A percentile compares a stretch with the other conserved stretches of the same genome.
phyloP scores from a whole-genome alignment of 2,113 vertebrate species.

The Tyrannus savana region DNA sequence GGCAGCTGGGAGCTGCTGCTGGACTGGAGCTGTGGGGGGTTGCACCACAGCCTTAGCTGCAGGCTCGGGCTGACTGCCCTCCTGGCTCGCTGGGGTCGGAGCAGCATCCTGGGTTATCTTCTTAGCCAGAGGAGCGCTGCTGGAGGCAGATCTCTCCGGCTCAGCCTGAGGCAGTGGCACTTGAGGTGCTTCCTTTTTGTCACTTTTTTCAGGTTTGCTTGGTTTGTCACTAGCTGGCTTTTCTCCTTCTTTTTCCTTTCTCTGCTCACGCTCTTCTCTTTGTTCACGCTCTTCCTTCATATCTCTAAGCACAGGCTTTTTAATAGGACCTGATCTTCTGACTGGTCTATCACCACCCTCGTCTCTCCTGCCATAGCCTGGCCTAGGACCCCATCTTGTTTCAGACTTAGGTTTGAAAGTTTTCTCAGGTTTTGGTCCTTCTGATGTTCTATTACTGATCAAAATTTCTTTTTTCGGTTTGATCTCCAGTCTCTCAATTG shows the following conservation, averaged over 20 bases:
- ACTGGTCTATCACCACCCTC: slow-evolving; percentile 88
- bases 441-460: slow-evolving; percentile 68
- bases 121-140: slow-evolving; percentile 11
- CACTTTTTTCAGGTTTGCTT: slow-evolving; percentile 77
- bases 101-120: slow-evolving; percentile 61
- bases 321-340: slow-evolving; percentile 95
- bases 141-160: slow-evolving; percentile 48
- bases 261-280: slow-evolving; percentile 91
- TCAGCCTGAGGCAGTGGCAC: slow-evolving; percentile 73
- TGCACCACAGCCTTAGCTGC: slow-evolving; percentile 57
- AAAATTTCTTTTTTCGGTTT: slow-evolving; percentile 87
- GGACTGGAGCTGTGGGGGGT: neutral
- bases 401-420: slow-evolving; percentile 90
- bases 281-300: slow-evolving; percentile 98
- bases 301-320: slow-evolving; percentile 94
- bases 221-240: slow-evolving; percentile 77
- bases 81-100: slow-evolving; percentile 34
- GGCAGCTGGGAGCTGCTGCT: neutral
- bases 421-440: slow-evolving; percentile 89
- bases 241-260: slow-evolving; percentile 90
- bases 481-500: slow-evolving; percentile 82
- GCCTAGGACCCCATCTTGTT: slow-evolving; percentile 92
- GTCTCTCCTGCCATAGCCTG: slow-evolving; percentile 84
- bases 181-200: slow-evolving; percentile 78
- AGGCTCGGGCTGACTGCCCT: slow-evolving; percentile 27